These are phyloP conservation scores for Andricus grossulariae DNA, from an alignment of 1,140 invertebrate species.

Conservation along the genomic window DNA sequence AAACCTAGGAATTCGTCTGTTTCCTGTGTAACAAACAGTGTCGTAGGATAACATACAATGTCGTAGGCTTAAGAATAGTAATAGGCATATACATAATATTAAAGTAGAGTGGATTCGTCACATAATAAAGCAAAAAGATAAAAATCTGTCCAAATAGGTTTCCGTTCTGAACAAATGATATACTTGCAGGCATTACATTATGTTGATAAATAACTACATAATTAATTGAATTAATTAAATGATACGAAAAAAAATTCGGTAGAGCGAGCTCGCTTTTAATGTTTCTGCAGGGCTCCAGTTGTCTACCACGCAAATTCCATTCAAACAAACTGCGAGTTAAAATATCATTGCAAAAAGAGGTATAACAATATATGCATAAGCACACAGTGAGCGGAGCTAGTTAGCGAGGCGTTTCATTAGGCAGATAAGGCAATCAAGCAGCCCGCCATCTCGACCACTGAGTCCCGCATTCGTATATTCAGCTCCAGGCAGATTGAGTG, in stretches of 20 bases:
- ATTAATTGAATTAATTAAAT: slow-evolving; percentile 5
- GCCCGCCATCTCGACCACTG: slow-evolving; percentile 43
- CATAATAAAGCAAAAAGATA: no score
- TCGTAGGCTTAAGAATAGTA: no score
- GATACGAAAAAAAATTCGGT: background rate
- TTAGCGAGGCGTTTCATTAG: slow-evolving; percentile 73
- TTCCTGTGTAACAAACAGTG: no score
- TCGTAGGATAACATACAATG: no score
- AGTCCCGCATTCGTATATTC: slow-evolving; percentile 1
- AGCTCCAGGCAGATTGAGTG: background rate
- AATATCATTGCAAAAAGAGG: slow-evolving; percentile 55
- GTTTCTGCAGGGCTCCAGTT: background rate
- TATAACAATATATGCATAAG: slow-evolving; percentile 54
- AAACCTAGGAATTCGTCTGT: no score
- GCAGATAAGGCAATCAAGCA: slow-evolving; percentile 72
- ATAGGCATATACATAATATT: no score
- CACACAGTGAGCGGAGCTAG: slow-evolving; percentile 55
- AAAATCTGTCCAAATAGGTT: no score
- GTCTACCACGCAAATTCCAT: background rate
- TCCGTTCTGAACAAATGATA: background rate
- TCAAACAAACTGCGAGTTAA: slow-evolving; percentile 36
- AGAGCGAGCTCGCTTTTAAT: background rate
- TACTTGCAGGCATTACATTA: background rate
- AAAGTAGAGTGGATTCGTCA: no score
- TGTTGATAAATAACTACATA: background rate